phyloP scores from a whole-genome alignment of 2,888 invertebrate species.

The Callimorpha dominula region DNA sequence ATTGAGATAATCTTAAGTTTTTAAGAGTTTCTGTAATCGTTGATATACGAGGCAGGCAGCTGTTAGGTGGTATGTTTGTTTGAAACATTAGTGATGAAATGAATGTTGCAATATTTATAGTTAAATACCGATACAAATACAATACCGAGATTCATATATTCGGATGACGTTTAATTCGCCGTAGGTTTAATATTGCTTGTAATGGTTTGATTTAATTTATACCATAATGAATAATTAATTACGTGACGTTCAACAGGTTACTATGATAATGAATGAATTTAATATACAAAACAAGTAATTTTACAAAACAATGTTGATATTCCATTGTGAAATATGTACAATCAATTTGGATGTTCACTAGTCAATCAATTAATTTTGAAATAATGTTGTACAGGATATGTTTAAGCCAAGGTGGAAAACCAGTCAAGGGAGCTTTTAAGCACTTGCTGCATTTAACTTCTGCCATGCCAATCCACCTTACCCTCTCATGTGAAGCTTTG shows the following conservation, averaged over 20 bases:
- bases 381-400: background rate
- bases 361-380: background rate
- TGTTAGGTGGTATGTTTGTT: too few relatives aligned
- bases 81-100: too few relatives aligned
- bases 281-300: slow-evolving; percentile 30
- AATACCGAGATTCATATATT: background rate
- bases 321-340: background rate
- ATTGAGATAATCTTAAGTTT: too few relatives aligned
- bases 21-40: too few relatives aligned
- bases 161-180: background rate
- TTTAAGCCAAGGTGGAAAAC: background rate
- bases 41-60: too few relatives aligned
- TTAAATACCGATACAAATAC: too few relatives aligned
- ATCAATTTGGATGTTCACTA: background rate
- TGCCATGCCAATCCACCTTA: too few relatives aligned
- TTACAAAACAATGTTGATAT: slow-evolving; percentile 5
- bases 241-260: slow-evolving; percentile 37
- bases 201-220: background rate
- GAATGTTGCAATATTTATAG: too few relatives aligned
- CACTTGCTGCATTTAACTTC: too few relatives aligned
- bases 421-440: too few relatives aligned
- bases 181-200: background rate
- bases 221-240: slow-evolving; percentile 23
- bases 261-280: slow-evolving; percentile 30
- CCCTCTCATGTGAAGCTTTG: too few relatives aligned